Percentiles rank a stretch among this genome's conserved stretches.
Conservation (phyloP, 2,888 invertebrate genomes). For the Pheosia tremula region DNA sequence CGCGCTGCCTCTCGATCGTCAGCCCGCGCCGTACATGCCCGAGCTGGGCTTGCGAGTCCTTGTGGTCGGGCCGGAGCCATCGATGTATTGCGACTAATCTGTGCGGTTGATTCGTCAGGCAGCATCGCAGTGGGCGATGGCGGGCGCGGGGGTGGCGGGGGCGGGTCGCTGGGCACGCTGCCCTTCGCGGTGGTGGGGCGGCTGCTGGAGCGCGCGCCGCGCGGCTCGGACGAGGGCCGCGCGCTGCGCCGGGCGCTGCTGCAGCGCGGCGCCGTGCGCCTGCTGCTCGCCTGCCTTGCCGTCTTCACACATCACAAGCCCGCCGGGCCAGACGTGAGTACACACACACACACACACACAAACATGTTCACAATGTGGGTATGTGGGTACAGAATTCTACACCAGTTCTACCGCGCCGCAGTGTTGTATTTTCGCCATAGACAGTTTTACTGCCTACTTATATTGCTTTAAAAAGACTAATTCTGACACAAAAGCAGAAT, state of each 20-base stretch:
- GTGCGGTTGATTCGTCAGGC: conserved; percentile 42
- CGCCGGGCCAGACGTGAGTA: conserved; percentile 64
- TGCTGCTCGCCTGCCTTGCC: conserved; percentile 94
- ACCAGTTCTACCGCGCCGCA: too few relatives aligned
- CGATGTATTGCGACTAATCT: neutral
- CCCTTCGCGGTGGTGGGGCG: conserved; percentile 92
- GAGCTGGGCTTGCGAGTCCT: too few relatives aligned
- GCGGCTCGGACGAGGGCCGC: conserved; percentile 84
- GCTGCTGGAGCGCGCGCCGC: conserved; percentile 91
- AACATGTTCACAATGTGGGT: too few relatives aligned
- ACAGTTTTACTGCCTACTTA: too few relatives aligned
- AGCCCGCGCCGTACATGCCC: too few relatives aligned
- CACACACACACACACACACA: neutral
- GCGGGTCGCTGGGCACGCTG: conserved; percentile 81
- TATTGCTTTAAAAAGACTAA: too few relatives aligned
- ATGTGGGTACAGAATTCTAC: too few relatives aligned
- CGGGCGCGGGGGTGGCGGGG: neutral
- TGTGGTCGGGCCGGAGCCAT: too few relatives aligned
- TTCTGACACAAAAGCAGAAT: too few relatives aligned
- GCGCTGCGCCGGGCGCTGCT: conserved; percentile 91
- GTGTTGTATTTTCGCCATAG: too few relatives aligned
- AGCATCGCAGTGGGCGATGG: conserved; percentile 60
- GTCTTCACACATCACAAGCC: conserved; percentile 94
- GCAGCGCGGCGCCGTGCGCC: conserved; percentile 92
- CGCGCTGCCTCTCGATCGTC: too few relatives aligned